These are phyloP conservation scores for Dolichoris vasculosae DNA, from an alignment of 1,140 invertebrate genomes.

Conservation along the genomic window DNA sequence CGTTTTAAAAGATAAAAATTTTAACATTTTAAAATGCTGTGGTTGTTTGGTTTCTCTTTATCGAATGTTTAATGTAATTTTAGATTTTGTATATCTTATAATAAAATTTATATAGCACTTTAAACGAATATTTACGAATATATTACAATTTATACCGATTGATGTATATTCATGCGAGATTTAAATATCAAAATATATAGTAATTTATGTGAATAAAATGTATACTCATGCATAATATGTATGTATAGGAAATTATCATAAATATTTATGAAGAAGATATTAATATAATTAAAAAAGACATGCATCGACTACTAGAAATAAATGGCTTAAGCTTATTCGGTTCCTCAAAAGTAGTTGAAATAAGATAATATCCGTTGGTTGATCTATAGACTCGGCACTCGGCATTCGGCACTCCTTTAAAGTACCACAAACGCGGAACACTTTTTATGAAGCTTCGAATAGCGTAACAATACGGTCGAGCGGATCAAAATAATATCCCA, in stretches of 20 bases:
- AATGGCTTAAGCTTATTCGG: neutral
- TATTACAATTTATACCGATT: conserved; percentile 4
- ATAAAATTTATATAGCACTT: neutral
- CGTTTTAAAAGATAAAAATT: neutral
- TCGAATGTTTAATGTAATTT: neutral
- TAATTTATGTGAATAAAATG: neutral
- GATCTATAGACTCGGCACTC: neutral
- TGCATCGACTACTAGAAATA: neutral
- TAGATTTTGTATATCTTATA: neutral
- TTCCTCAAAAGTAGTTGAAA: neutral
- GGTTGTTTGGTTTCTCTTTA: neutral
- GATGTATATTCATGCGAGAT: neutral
- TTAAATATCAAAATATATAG: neutral
- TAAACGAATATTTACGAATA: neutral
- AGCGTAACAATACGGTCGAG: neutral
- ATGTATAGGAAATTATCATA: neutral
- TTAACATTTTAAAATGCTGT: neutral
- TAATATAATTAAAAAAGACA: conserved; percentile 10
- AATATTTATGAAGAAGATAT: conserved; percentile 16
- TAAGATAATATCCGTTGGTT: neutral
- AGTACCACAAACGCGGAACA: neutral
- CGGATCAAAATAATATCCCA: neutral
- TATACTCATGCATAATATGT: neutral
- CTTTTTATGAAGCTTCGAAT: neutral
- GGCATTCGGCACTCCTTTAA: conserved; percentile 7